A percentile compares a stretch with the other conserved stretches of the same genome.
Conservation (phyloP, 2,113 vertebrate genomes). For the Campylomormyrus tamandua region DNA sequence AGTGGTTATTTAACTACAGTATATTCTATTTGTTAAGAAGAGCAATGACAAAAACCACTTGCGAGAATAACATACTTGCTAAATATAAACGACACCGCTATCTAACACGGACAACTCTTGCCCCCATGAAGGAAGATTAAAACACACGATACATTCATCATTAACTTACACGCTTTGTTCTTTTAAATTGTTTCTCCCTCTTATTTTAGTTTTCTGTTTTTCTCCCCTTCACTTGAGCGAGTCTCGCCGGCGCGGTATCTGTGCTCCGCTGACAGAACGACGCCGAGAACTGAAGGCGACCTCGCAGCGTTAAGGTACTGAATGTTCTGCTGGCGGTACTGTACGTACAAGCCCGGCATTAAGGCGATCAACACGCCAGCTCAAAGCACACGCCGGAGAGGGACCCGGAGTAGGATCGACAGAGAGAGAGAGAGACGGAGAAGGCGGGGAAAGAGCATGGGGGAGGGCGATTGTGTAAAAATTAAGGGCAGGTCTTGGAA, state of each 20-base stretch:
- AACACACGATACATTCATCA: not conserved
- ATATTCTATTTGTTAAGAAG: not conserved
- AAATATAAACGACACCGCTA: not conserved
- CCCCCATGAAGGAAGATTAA: not conserved
- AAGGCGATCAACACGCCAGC: constrained; percentile 28
- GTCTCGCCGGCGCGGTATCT: constrained; percentile 15
- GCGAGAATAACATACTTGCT: not conserved
- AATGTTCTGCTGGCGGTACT: constrained; percentile 54
- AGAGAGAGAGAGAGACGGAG: constrained; percentile 18
- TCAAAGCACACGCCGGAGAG: constrained; percentile 31
- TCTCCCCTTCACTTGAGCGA: not conserved
- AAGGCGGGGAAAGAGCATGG: constrained; percentile 36
- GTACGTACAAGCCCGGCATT: constrained; percentile 21
- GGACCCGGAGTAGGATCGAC: constrained; percentile 22
- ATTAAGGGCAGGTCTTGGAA: constrained; percentile 70
- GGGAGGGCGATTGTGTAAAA: constrained; percentile 57
- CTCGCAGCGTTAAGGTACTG: constrained; percentile 51
- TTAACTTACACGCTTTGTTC: constrained; percentile 5
- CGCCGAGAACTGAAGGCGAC: constrained; percentile 35
- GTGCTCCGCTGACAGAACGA: constrained; percentile 25
- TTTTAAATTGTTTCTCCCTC: constrained; percentile 2
- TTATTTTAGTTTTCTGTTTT: not conserved
- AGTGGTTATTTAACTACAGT: not conserved
- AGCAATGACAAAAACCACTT: not conserved
- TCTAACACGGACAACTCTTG: not conserved